phyloP scores from a whole-genome alignment of 2,888 invertebrate genomes.

The Leucozona laternaria region DNA sequence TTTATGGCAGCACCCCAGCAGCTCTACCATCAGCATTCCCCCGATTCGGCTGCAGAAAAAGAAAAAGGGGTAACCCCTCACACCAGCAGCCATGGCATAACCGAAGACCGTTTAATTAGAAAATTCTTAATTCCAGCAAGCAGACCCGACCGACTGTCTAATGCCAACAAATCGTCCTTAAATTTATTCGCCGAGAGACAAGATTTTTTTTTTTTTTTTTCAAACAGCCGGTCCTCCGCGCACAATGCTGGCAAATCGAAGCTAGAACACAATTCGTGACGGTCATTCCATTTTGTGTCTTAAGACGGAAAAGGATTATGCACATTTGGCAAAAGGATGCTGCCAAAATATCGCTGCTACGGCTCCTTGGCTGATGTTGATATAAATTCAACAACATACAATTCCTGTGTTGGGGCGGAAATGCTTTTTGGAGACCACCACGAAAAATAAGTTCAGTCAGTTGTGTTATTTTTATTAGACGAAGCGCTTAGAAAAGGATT shows the following conservation, averaged over 20 bases:
- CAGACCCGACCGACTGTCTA: slow-evolving; percentile 59
- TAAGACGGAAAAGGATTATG: slow-evolving; percentile 76
- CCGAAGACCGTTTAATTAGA: slow-evolving; percentile 76
- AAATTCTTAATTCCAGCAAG: slow-evolving; percentile 74
- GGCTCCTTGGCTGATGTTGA: slow-evolving; percentile 2
- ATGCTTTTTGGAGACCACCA: neutral
- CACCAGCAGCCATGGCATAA: slow-evolving; percentile 40
- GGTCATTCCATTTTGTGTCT: slow-evolving; percentile 79
- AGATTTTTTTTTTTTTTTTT: slow-evolving; percentile 51
- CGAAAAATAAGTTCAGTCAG: slow-evolving; percentile 47
- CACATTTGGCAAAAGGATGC: slow-evolving; percentile 71
- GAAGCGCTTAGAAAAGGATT: slow-evolving; percentile 64
- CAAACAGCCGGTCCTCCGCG: neutral
- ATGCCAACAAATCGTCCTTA: slow-evolving; percentile 75
- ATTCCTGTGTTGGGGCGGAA: neutral
- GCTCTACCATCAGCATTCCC: neutral
- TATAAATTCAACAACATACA: slow-evolving; percentile 4
- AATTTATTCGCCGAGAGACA: slow-evolving; percentile 68
- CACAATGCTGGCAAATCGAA: slow-evolving; percentile 38
- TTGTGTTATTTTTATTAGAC: slow-evolving; percentile 61
- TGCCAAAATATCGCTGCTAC: slow-evolving; percentile 60
- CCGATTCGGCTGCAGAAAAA: slow-evolving; percentile 14
- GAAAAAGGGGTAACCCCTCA: slow-evolving; percentile 44
- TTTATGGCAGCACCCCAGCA: slow-evolving; percentile 56
- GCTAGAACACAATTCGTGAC: slow-evolving; percentile 77